phyloP scores from a whole-genome alignment of 2,113 vertebrate genomes.

The Phasianus colchicus region DNA sequence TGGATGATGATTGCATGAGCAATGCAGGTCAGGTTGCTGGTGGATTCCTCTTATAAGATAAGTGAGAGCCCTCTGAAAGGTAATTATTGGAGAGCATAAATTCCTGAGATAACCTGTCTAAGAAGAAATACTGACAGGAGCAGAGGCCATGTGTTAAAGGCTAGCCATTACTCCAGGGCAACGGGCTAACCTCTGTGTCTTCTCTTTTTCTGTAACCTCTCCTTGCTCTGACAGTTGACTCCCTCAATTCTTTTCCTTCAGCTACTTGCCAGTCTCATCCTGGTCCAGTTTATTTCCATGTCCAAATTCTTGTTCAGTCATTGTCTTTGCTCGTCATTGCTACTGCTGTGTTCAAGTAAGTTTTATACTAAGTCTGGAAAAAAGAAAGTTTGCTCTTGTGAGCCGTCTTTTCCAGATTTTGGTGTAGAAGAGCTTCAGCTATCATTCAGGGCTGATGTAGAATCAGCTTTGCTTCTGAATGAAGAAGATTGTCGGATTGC shows the following conservation, averaged over 20 bases:
- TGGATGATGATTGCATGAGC: slow-evolving; percentile 68
- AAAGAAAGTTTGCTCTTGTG: neutral
- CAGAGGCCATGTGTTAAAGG: slow-evolving; percentile 64
- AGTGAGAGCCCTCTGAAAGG: slow-evolving; percentile 75
- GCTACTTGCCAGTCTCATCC: neutral
- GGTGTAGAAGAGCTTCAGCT: neutral
- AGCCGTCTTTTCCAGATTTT: neutral
- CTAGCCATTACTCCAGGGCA: slow-evolving; percentile 24
- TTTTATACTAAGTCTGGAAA: neutral
- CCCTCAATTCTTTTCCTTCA: slow-evolving; percentile 2
- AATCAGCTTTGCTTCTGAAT: neutral
- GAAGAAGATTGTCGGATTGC: neutral
- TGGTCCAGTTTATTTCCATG: neutral
- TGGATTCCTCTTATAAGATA: slow-evolving; percentile 78
- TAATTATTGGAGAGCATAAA: slow-evolving; percentile 83
- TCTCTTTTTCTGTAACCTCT: neutral
- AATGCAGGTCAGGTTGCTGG: slow-evolving; percentile 73
- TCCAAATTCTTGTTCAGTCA: neutral
- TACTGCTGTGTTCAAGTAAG: neutral
- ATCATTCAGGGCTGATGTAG: neutral
- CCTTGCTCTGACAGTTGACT: slow-evolving; percentile 19
- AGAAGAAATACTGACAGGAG: slow-evolving; percentile 74
- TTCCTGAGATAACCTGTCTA: slow-evolving; percentile 79
- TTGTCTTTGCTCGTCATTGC: neutral
- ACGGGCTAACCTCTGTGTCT: slow-evolving; percentile 32